Base-by-base conservation (phyloP, 2,113 vertebrate genomes). In the Calyptomena viridis region DNA sequence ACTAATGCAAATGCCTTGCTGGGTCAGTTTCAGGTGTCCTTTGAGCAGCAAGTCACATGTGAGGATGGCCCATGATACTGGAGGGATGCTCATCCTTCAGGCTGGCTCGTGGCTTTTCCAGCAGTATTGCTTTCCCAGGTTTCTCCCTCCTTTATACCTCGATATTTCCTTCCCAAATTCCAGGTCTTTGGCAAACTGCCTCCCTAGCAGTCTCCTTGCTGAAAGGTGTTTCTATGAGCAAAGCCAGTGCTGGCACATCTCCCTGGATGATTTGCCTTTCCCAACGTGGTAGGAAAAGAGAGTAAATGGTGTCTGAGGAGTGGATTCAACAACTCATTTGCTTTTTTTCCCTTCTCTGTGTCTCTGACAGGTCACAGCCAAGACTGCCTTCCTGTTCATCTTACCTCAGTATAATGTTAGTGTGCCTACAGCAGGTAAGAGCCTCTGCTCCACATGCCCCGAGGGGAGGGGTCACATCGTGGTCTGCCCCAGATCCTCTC, bases 351-450 rank as follows among this genome's bases (percentile, higher is more conserved):
- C 21, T 14, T 46, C 9, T 79, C 4, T 71, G 50, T 97, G 88
- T 97, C 49, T 97, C 91, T 97, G 96, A 71, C 98, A 99, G 99
- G 98, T 99, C 78, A 99, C 99, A 46, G 99, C 99, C 88, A 99
- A 99, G 98, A 99, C 98, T 89, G 99, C 99, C 97, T 99, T 99
- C 96, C 96, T 99, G 89, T 99, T 99, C 97, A 99, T 99, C 96
- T 99, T 99, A 98, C 99, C 99, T 96, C 99, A 99, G 98, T 99
- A 99, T 90, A 99, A 99, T 16, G 90, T 98, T 85, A 99, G 98
- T 23, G 98, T 98, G 80, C 96, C 98, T 87, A 96, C 98, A 72
- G 90, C 98, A 98, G 99, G 99, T 99, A 98, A 98, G 98, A 77
- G 31, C 63, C 35, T 62, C 59, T 22, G 5, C 53, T 28, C 14